Evolutionary conservation across 2,797 vertebrate genomes (phyloP).

Genomic region (Apodemus agrarius): DNA sequence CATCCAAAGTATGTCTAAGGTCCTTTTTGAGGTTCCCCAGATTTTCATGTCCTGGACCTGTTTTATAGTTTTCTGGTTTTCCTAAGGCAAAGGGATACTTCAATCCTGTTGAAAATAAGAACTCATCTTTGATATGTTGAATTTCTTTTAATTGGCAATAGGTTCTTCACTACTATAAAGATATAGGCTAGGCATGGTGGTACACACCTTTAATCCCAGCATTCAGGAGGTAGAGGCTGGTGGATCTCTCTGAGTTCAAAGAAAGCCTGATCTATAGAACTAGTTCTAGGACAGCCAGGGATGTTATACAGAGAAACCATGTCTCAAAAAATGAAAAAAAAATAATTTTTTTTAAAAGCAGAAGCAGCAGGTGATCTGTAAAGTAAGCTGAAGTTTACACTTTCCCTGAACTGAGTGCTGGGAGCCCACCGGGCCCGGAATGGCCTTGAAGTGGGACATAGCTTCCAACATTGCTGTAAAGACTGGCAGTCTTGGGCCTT

Average conservation of each 20-base stretch:
- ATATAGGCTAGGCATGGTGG: neutral
- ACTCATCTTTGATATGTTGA: neutral
- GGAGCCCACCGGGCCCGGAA: too few relatives aligned
- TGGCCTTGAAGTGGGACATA: neutral
- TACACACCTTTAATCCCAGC: neutral
- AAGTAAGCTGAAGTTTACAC: neutral
- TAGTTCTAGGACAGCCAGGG: neutral
- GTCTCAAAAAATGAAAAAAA: neutral
- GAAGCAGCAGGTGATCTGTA: neutral
- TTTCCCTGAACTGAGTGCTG: neutral
- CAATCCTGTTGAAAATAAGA: neutral
- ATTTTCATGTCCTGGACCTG: neutral
- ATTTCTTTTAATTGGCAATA: conserved; percentile 35
- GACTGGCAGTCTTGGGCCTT: neutral
- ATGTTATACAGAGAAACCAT: neutral
- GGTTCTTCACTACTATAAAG: neutral
- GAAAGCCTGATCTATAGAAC: neutral
- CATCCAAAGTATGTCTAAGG: neutral
- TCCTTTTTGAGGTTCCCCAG: neutral
- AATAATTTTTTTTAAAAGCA: neutral
- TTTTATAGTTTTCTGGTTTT: neutral
- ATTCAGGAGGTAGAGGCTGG: neutral
- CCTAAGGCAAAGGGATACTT: neutral
- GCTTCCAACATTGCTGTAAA: neutral
- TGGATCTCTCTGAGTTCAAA: neutral